Conservation (phyloP, 2,113 vertebrate species). For the Cyprinus carpio region DNA sequence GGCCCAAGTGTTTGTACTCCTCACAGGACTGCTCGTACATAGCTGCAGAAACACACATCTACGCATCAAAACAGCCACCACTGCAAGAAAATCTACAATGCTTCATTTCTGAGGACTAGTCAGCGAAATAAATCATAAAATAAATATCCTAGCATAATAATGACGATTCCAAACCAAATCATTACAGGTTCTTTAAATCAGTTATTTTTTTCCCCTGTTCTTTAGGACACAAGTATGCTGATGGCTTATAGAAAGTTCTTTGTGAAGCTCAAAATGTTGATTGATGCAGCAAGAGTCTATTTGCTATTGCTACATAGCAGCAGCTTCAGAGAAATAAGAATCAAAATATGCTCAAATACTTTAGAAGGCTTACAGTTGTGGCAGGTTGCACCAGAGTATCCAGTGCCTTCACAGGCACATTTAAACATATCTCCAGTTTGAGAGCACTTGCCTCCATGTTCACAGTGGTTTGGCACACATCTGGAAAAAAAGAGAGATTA, state of each 20-base stretch:
- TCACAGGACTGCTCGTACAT: conserved; percentile 94
- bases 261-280: neutral
- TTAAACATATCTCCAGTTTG: conserved; percentile 94
- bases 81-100: conserved; percentile 15
- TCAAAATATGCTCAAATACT: neutral
- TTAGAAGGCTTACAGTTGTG: conserved; percentile 84
- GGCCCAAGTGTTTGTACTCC: conserved; percentile 91
- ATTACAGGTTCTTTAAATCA: no score
- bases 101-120: conserved; percentile 14
- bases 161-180: neutral
- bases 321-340: neutral
- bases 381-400: conserved; percentile 94
- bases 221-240: neutral
- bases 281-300: neutral
- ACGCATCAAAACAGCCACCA: conserved; percentile 12
- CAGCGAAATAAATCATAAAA: neutral
- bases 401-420: conserved; percentile 89
- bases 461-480: conserved; percentile 95
- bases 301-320: neutral
- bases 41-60: conserved; percentile 73
- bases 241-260: neutral
- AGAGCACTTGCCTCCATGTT: conserved; percentile 88
- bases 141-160: neutral
- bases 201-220: no score
- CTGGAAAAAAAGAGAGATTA: conserved; percentile 66